Base-by-base conservation (phyloP, 1,140 invertebrate genomes). In the Nasonia longicornis region DNA sequence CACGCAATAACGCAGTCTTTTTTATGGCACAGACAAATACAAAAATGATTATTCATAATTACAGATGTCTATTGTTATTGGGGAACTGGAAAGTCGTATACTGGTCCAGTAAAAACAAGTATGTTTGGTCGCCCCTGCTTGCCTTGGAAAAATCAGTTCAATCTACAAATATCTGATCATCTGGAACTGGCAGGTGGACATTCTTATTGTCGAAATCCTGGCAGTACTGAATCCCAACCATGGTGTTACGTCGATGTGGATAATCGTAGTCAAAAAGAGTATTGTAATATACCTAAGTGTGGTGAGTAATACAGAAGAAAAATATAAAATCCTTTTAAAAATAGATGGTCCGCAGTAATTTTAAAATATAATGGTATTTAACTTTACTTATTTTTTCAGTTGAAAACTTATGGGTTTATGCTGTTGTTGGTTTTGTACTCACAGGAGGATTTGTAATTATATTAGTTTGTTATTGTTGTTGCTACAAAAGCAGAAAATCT, bases 161-260 rank as follows among this genome's bases (percentile, higher is more conserved):
- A 93, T 87, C 92, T 95, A 26, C 94, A 93, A 84, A 93, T 95
- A 20, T 93, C 95, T 1, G 94, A 96, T 74, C 94, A 95, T 88
- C 95, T 95, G 0, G 97, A 97, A 89, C 91, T 99, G 31, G 94
- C 95, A 35, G 96, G 95, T 22, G 94, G 95, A 31, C 97, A 98
- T 87, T 97, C 96, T 85, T 98, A 95, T 88, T 99, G 98, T 89
- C 93, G 97, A 81, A 99, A 99, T 91, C 98, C 98, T 20, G 96
- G 95, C 63, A 93, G 94, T 45, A 90, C 92, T 0, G 95, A 96
- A 87, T 87, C 89, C 0, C 94, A 95, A 84, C 98, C 98, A 0
- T 99, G 98, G 96, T 99, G 98, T 91, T 97, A 95, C 84, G 93
- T 95, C n/a, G 94, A 95, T 76, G 92, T 92, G 72, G 93, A 94